These are phyloP conservation scores for Nomia melanderi DNA, from an alignment of 1,140 invertebrate species.

Conservation along the genomic window DNA sequence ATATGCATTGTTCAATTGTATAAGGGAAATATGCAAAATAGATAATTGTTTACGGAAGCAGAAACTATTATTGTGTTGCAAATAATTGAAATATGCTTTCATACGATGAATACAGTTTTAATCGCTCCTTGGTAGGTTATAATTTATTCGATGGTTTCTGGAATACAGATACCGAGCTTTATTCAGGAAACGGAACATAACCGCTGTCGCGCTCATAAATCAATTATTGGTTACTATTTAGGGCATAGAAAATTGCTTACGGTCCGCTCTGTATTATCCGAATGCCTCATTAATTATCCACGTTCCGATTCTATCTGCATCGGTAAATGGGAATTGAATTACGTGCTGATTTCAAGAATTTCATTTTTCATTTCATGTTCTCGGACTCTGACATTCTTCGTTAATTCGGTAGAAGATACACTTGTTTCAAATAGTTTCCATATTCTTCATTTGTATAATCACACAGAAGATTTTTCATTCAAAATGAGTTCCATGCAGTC, in stretches of 20 bases:
- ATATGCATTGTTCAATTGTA: no score
- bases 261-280: slow-evolving; percentile 10
- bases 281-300: slow-evolving; percentile 38
- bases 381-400: not conserved
- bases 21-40: no score
- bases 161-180: not conserved
- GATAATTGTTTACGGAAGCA: no score
- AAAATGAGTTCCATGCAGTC: not conserved
- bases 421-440: not conserved
- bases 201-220: slow-evolving; percentile 25
- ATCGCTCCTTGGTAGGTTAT: not conserved
- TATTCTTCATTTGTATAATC: not conserved
- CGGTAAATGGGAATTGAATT: slow-evolving; percentile 9
- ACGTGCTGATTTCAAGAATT: not conserved
- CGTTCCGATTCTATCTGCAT: not conserved
- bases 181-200: slow-evolving; percentile 23
- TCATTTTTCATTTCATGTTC: not conserved
- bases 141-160: not conserved
- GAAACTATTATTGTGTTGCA: no score
- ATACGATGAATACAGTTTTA: not conserved
- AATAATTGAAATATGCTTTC: not conserved
- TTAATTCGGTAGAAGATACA: not conserved
- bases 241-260: slow-evolving; percentile 36
- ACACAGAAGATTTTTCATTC: not conserved
- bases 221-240: slow-evolving; percentile 46